A percentile compares a stretch with the other conserved stretches of the same genome.
Conservation (phyloP, 2,888 invertebrate species). For the Eilema depressum region DNA sequence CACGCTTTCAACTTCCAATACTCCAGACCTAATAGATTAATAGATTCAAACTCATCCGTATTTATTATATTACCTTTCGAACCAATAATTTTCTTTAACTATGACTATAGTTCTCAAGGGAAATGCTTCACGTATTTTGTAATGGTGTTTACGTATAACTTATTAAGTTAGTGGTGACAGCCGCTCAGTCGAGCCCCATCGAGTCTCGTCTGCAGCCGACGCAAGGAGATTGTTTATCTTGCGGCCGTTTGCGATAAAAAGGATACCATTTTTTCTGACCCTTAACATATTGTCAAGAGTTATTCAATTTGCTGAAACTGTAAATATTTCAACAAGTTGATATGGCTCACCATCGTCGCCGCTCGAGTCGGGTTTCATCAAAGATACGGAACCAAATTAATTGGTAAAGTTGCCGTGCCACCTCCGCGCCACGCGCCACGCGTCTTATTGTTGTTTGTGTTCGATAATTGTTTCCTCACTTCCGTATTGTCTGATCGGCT, state of each 20-base stretch:
- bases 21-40: background rate
- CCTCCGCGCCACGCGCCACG: constrained; percentile 24
- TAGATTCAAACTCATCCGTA: background rate
- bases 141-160: constrained; percentile 16
- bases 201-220: constrained; percentile 52
- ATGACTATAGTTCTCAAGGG: background rate
- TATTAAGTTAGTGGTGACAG: constrained; percentile 18
- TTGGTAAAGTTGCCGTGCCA: constrained; percentile 49
- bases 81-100: background rate
- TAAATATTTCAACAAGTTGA: constrained; percentile 45
- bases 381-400: constrained; percentile 50
- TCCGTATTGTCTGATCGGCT: constrained; percentile 52
- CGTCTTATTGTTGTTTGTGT: constrained; percentile 45
- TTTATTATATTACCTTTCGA: background rate
- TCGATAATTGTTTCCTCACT: constrained; percentile 48
- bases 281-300: constrained; percentile 51
- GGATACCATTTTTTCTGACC: constrained; percentile 52
- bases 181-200: constrained; percentile 34
- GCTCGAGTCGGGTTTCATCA: constrained; percentile 21
- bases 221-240: constrained; percentile 60
- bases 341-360: background rate
- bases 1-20: constrained; percentile 16
- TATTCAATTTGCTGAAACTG: constrained; percentile 47
- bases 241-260: constrained; percentile 52
- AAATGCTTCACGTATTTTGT: constrained; percentile 7